These are phyloP conservation scores for Pandemis heparana DNA, from an alignment of 2,888 invertebrate genomes.

Conservation along the genomic window DNA sequence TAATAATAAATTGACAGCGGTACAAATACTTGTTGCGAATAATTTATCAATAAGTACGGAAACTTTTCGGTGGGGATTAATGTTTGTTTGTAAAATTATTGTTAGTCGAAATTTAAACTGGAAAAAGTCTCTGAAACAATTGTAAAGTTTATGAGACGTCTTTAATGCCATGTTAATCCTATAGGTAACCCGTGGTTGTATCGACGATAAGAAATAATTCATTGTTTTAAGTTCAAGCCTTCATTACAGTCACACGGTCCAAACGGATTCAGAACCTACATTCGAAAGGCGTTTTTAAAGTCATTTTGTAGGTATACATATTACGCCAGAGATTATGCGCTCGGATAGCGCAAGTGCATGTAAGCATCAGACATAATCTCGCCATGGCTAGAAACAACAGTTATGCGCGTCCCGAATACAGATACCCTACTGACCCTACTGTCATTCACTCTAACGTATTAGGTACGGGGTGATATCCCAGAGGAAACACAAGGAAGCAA, in stretches of 20 bases:
- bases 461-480: not conserved
- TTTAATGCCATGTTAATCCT: not conserved
- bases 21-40: slow-evolving; percentile 1
- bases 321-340: no score
- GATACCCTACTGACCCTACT: slow-evolving; percentile 1
- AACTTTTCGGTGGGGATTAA: not conserved
- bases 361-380: not conserved
- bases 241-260: no score
- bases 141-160: not conserved
- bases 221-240: no score
- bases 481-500: not conserved
- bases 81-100: not conserved
- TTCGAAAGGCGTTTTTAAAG: no score
- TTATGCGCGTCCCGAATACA: not conserved
- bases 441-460: not conserved
- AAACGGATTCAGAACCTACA: no score
- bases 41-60: not conserved
- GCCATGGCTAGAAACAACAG: not conserved
- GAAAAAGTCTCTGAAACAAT: not conserved
- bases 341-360: not conserved
- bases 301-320: no score
- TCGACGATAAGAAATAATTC: no score
- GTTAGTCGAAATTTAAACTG: not conserved
- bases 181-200: no score
- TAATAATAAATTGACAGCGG: slow-evolving; percentile 6